Evolutionary conservation across 2,888 invertebrate species (phyloP).

Genomic region (Eustalomyia histrio): DNA sequence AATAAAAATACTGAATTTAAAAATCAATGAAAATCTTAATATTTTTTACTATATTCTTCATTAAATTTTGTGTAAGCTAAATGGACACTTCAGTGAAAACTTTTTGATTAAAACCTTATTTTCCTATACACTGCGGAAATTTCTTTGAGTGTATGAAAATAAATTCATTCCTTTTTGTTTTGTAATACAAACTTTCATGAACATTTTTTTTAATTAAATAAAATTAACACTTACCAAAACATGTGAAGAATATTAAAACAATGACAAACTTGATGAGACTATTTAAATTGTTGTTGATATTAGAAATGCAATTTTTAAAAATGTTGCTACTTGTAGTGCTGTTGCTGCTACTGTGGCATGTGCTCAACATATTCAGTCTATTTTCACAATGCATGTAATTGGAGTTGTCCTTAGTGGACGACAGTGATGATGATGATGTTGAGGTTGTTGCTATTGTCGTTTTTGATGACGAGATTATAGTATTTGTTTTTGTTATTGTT

Average conservation of each 20-base stretch:
- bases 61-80: too few relatives aligned
- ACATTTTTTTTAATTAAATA: not conserved
- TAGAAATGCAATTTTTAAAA: conserved; percentile 52
- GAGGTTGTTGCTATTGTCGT: conserved; percentile 41
- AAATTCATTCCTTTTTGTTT: not conserved
- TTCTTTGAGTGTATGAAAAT: too few relatives aligned
- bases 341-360: conserved; percentile 36
- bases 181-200: not conserved
- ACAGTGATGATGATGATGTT: conserved; percentile 41
- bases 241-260: conserved; percentile 61
- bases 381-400: conserved; percentile 63
- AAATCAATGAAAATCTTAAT: too few relatives aligned
- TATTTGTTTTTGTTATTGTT: conserved; percentile 27
- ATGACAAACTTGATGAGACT: conserved; percentile 54
- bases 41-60: too few relatives aligned
- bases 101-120: too few relatives aligned
- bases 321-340: conserved; percentile 46
- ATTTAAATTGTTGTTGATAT: conserved; percentile 54
- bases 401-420: conserved; percentile 64
- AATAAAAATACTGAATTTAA: too few relatives aligned
- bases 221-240: conserved; percentile 62
- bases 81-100: too few relatives aligned
- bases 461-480: conserved; percentile 30
- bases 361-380: conserved; percentile 39
- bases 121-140: too few relatives aligned